A percentile compares a stretch with the other conserved stretches of the same genome.
These are phyloP conservation scores for Perizoma affinitatum DNA, from an alignment of 2,888 invertebrate genomes.

Conservation along the genomic window DNA sequence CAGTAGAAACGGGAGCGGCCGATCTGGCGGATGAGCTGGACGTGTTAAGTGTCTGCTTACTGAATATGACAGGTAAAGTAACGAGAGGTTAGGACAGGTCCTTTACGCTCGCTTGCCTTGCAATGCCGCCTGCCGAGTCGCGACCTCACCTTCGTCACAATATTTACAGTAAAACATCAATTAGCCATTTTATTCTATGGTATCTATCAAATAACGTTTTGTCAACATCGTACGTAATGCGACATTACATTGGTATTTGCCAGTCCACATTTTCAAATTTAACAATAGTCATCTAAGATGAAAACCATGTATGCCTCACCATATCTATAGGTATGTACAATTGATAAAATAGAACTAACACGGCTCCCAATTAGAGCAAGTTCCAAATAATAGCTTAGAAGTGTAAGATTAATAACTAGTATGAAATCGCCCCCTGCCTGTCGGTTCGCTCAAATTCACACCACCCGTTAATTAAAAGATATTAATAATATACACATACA, in stretches of 20 bases:
- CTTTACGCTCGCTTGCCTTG: constrained; percentile 45
- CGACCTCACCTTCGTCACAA: constrained; percentile 52
- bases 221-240: constrained; percentile 68
- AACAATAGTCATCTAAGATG: constrained; percentile 72
- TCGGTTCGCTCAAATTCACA: constrained; percentile 81
- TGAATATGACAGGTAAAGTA: constrained; percentile 40
- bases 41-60: constrained; percentile 27
- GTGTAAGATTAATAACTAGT: constrained; percentile 70
- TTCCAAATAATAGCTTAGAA: constrained; percentile 50
- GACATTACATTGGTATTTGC: constrained; percentile 68
- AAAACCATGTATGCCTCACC: constrained; percentile 73
- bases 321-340: constrained; percentile 77
- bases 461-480: constrained; percentile 74
- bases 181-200: constrained; percentile 63
- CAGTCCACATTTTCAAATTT: constrained; percentile 66
- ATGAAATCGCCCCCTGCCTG: constrained; percentile 75
- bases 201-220: constrained; percentile 45
- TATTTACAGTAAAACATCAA: constrained; percentile 62
- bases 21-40: constrained; percentile 57
- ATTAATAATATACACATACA: constrained; percentile 82
- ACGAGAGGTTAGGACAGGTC: constrained; percentile 62
- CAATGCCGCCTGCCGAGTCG: constrained; percentile 43
- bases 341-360: constrained; percentile 75
- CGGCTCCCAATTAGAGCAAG: constrained; percentile 76
- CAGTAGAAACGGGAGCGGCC: constrained; percentile 69